These are phyloP conservation scores for Telmatherina bonti DNA, from an alignment of 2,797 vertebrate genomes.

Conservation along the genomic window DNA sequence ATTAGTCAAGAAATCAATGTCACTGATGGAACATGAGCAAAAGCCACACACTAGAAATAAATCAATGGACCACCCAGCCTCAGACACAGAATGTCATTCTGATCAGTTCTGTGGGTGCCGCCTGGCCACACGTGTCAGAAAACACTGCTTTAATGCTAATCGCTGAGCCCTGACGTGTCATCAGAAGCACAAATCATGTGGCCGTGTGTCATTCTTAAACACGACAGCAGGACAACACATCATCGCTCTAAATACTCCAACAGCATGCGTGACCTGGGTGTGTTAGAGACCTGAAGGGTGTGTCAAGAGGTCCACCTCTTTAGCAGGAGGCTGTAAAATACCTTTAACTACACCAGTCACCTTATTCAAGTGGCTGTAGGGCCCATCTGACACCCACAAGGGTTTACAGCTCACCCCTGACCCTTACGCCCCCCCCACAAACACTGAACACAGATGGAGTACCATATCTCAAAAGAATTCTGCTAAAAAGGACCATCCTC, in stretches of 20 bases:
- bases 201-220: slow-evolving; percentile 23
- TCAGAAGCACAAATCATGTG: slow-evolving; percentile 53
- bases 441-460: slow-evolving; percentile 49
- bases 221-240: slow-evolving; percentile 21
- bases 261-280: slow-evolving; percentile 50
- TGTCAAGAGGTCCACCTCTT: slow-evolving; percentile 56
- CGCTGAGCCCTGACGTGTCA: slow-evolving; percentile 12
- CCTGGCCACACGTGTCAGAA: slow-evolving; percentile 32
- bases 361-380: slow-evolving; percentile 58
- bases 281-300: slow-evolving; percentile 53
- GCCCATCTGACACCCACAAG: slow-evolving; percentile 61
- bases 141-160: slow-evolving; percentile 17
- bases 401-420: slow-evolving; percentile 68
- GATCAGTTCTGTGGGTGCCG: slow-evolving; percentile 23
- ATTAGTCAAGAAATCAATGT: slow-evolving; percentile 61
- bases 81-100: slow-evolving; percentile 31
- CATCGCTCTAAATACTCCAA: slow-evolving; percentile 29
- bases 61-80: slow-evolving; percentile 67
- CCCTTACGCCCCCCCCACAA: slow-evolving; percentile 34
- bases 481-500: slow-evolving; percentile 48
- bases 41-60: slow-evolving; percentile 40
- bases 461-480: slow-evolving; percentile 39
- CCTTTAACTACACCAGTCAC: slow-evolving; percentile 51
- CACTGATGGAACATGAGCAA: slow-evolving; percentile 31
- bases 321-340: slow-evolving; percentile 63